Conservation (phyloP, 2,888 invertebrate genomes). For the Agriopis marginaria region DNA sequence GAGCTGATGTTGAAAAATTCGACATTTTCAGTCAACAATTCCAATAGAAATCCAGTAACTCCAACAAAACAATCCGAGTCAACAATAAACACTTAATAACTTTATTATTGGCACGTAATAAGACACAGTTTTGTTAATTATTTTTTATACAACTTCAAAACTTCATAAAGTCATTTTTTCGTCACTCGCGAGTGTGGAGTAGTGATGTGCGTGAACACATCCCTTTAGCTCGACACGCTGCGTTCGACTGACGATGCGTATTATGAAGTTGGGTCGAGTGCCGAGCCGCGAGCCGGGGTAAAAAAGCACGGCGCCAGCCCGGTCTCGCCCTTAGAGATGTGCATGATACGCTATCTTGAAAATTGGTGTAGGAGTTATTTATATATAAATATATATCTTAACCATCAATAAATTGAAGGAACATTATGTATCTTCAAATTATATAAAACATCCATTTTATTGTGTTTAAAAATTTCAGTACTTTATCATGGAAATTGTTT, state of each 20-base stretch:
- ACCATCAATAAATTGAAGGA: background rate
- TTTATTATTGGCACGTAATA: constrained; percentile 46
- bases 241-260: constrained; percentile 70
- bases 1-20: constrained; percentile 60
- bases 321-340: constrained; percentile 85
- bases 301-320: constrained; percentile 84
- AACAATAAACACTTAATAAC: constrained; percentile 54
- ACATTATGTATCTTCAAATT: background rate
- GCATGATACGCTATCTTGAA: constrained; percentile 56
- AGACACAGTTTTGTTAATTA: constrained; percentile 37
- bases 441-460: too few species aligned
- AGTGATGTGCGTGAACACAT: constrained; percentile 54
- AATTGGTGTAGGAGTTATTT: constrained; percentile 55
- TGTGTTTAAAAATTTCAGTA: too few species aligned
- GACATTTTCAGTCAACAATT: constrained; percentile 71
- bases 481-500: too few species aligned
- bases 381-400: too few species aligned
- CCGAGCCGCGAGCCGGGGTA: constrained; percentile 73
- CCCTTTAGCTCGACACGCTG: constrained; percentile 57
- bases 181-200: constrained; percentile 57
- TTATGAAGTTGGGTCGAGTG: constrained; percentile 68
- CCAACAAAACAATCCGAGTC: constrained; percentile 51
- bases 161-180: constrained; percentile 55
- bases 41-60: constrained; percentile 60
- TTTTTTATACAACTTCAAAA: constrained; percentile 13